Evolutionary conservation across 2,888 invertebrate species (phyloP).

Genomic region (Oscheius onirici): DNA sequence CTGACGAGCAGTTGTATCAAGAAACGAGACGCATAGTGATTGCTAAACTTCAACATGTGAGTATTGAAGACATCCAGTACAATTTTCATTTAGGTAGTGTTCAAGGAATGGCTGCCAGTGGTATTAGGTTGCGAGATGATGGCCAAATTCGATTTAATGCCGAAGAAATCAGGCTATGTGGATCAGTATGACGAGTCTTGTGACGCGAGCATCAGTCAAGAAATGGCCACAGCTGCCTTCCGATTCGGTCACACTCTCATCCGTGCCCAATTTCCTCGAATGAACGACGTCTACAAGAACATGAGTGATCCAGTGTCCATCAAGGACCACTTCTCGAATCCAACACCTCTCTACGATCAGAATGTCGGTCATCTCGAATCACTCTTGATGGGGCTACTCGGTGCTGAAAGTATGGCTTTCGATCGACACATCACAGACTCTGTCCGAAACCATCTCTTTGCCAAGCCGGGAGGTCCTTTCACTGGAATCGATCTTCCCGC

Average conservation of each 20-base stretch:
- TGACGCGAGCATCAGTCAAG: conserved; percentile 84
- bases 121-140: conserved; percentile 84
- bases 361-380: conserved; percentile 70
- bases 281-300: conserved; percentile 60
- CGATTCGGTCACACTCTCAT: conserved; percentile 80
- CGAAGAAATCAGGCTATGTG: conserved; percentile 76
- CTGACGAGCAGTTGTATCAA: conserved; percentile 72
- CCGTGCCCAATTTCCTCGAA: conserved; percentile 81
- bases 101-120: conserved; percentile 78
- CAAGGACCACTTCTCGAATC: conserved; percentile 65
- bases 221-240: conserved; percentile 82
- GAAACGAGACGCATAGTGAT: conserved; percentile 73
- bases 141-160: conserved; percentile 85
- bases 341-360: conserved; percentile 63
- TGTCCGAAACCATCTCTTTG: conserved; percentile 83
- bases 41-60: conserved; percentile 76
- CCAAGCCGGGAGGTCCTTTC: conserved; percentile 73
- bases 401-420: conserved; percentile 67
- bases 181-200: conserved; percentile 78
- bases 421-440: conserved; percentile 68
- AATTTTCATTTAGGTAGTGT: conserved; percentile 49
- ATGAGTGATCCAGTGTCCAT: conserved; percentile 46
- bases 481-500: conserved; percentile 83
- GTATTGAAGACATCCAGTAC: too few species aligned
- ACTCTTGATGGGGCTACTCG: conserved; percentile 71